Conservation (phyloP, 2,797 vertebrate species). For the Ptychadena robeensis region DNA sequence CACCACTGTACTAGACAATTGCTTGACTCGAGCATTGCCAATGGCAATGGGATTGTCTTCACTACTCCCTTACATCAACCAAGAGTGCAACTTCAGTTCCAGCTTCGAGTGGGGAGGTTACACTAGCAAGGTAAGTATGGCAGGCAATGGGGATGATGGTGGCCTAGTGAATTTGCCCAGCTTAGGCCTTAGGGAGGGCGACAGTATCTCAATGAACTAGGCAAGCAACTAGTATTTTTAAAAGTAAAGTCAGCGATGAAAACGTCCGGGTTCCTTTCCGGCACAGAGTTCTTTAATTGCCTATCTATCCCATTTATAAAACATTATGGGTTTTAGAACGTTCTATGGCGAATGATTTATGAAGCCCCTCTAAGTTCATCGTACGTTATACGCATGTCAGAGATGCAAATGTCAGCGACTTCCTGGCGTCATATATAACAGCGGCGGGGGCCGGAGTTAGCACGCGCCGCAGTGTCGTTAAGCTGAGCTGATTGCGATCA, state of each 20-base stretch:
- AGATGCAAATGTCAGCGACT: neutral
- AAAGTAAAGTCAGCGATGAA: neutral
- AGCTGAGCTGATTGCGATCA: conserved; percentile 30
- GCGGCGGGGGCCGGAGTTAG: neutral
- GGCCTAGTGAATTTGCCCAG: too few species aligned
- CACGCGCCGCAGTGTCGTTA: conserved; percentile 39
- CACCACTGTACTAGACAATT: too few species aligned
- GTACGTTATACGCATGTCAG: conserved; percentile 13
- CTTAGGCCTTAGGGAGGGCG: too few species aligned
- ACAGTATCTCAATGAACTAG: too few species aligned
- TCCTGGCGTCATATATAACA: conserved; percentile 7
- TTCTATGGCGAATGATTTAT: neutral
- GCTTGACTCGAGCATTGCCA: too few species aligned
- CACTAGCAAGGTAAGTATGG: too few species aligned
- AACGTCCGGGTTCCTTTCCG: neutral
- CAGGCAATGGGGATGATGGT: too few species aligned
- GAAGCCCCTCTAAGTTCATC: neutral
- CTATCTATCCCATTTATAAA: neutral
- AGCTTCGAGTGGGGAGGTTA: too few species aligned
- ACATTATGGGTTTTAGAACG: neutral
- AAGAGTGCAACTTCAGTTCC: too few species aligned
- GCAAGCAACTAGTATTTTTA: neutral
- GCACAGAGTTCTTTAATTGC: neutral
- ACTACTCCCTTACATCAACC: too few species aligned
- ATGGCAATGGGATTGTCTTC: too few species aligned